Base-by-base conservation (phyloP, 2,113 vertebrate genomes). In the Chaetodon auriga region DNA sequence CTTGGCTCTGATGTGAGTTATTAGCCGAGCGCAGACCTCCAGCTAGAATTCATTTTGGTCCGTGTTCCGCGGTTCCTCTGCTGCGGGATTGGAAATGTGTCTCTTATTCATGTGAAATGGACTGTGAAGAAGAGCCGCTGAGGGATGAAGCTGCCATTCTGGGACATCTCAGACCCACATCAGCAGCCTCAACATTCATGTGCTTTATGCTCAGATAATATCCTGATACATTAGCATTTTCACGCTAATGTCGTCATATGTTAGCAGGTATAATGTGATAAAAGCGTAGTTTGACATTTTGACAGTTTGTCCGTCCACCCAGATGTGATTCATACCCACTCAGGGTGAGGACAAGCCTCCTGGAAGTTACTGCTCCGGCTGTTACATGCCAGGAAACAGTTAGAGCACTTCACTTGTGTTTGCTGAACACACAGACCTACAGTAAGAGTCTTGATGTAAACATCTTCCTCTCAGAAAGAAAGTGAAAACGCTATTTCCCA, bases 1-100 rank as follows among this genome's bases (percentile, higher is more conserved):
- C 58, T 23, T 0, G 25, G 60, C 46, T 80, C 61, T 75, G 8
- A 87, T 84, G 68, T 9, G 35, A 76, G 62, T 78, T 79, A 76
- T 88, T 84, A 78, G 58, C 54, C 1, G 1, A 75, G 66, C 25
- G 0, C 48, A 53, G 68, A 71, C 54, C 41, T 90, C 69, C 51
- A 65, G 25, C 55, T 43, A 43, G 23, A 71, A 68, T 53, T 79
- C 14, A 82, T 82, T 80, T 81, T 48, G 54, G 8, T 61, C 76
- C 36, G 46, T 85, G 13, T 78, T 73, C 11, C 73, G 30, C 60
- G 23, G 57, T 72, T 62, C 21, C 70, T 78, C 60, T 69, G 35
- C 25, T 21, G 30, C 0, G 23, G 61, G 64, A 46, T 6, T 54
- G 48, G 38, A 48, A 30, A 51, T 60, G 63, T 21, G 43, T 61